These are phyloP conservation scores for Aphaenogaster floridana DNA, from an alignment of 1,140 invertebrate genomes.

Conservation along the genomic window DNA sequence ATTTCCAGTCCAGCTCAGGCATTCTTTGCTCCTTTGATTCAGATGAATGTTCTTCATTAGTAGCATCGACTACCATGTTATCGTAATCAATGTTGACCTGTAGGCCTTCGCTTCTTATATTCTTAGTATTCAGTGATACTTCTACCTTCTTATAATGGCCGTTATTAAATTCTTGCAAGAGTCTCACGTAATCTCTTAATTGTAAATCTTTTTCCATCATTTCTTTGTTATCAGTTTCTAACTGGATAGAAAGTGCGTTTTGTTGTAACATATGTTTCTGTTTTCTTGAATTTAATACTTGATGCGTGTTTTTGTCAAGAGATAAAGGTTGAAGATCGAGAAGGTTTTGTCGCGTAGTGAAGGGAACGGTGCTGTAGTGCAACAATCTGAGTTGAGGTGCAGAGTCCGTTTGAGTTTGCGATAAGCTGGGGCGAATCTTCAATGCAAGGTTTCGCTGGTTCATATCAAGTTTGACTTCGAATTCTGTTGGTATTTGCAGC, in stretches of 20 bases:
- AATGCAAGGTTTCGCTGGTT: background rate
- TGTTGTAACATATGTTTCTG: background rate
- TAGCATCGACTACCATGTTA: background rate
- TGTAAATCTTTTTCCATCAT: background rate
- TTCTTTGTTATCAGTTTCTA: background rate
- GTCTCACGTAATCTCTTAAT: background rate
- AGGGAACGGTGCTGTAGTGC: slow-evolving; percentile 88
- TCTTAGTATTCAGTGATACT: background rate
- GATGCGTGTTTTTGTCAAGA: slow-evolving; percentile 71
- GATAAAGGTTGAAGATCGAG: slow-evolving; percentile 85
- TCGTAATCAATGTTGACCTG: background rate
- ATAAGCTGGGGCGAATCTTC: background rate
- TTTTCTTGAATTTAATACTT: background rate
- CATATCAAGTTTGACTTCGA: background rate
- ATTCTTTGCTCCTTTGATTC: too few species aligned
- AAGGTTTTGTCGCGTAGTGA: slow-evolving; percentile 88
- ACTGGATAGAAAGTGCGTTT: background rate
- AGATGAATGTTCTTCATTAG: too few species aligned
- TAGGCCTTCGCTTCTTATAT: background rate
- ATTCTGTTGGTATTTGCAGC: background rate
- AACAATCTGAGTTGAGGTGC: slow-evolving; percentile 77
- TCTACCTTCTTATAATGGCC: background rate
- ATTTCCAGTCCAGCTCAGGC: slow-evolving; percentile 41
- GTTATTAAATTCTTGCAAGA: background rate
- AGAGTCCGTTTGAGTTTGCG: background rate